Evolutionary conservation across 2,888 invertebrate genomes (phyloP).

Genomic region (Ophion costatus): DNA sequence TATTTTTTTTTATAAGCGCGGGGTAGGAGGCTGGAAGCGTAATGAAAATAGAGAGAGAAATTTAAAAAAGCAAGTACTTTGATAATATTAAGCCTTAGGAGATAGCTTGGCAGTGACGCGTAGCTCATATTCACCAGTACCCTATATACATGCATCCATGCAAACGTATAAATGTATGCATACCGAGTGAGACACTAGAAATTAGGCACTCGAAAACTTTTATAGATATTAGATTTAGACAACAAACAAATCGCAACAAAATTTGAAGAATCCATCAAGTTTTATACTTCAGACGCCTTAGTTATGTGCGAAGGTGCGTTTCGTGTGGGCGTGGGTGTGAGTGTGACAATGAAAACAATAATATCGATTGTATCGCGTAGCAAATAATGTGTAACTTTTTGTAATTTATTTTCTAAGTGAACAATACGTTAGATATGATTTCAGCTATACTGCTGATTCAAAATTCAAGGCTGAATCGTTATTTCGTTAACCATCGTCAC

Average conservation of each 20-base stretch:
- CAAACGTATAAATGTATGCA: background rate
- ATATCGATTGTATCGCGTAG: background rate
- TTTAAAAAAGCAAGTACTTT: slow-evolving; percentile 8
- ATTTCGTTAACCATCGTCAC: background rate
- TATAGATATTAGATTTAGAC: background rate
- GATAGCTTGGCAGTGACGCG: slow-evolving; percentile 77
- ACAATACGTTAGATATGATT: background rate
- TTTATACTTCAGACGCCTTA: background rate
- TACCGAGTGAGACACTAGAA: background rate
- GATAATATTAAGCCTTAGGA: slow-evolving; percentile 61
- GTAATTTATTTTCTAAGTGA: background rate
- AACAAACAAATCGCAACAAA: background rate
- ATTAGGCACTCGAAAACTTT: background rate
- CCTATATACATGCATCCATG: background rate
- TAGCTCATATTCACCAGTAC: slow-evolving; percentile 40
- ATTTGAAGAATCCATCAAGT: background rate
- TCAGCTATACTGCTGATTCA: background rate
- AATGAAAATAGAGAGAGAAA: slow-evolving; percentile 3
- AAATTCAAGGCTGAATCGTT: background rate
- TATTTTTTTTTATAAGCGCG: background rate
- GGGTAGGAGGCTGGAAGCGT: slow-evolving; percentile 6
- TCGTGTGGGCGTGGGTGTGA: too few relatives aligned
- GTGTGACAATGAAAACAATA: background rate
- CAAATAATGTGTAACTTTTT: background rate
- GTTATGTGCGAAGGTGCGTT: background rate